Conservation (phyloP, 2,888 invertebrate species). For the Stenolophus ochropezus region DNA sequence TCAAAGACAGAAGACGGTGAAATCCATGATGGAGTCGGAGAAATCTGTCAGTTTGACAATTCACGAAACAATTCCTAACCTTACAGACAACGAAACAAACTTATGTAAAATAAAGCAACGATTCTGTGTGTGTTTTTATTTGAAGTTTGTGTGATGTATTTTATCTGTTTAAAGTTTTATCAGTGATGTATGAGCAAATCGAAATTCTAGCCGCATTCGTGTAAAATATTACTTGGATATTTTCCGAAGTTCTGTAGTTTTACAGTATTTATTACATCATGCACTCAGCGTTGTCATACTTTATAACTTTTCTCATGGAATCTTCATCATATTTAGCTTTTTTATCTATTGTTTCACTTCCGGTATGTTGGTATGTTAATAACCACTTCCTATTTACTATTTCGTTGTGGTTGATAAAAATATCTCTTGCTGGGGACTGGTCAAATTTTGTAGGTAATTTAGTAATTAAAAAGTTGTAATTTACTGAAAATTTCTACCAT, state of each 20-base stretch:
- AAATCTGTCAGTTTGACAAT: too few species aligned
- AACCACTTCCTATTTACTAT: neutral
- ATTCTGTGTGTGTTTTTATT: neutral
- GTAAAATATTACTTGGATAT: neutral
- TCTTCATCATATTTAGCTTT: neutral
- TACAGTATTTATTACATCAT: neutral
- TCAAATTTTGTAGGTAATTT: too few species aligned
- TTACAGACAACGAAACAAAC: too few species aligned
- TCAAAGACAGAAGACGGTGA: too few species aligned
- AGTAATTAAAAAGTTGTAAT: conserved; percentile 9
- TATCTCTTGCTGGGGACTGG: neutral
- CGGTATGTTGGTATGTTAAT: neutral
- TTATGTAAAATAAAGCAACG: neutral
- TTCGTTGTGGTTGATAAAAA: neutral
- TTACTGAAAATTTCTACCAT: neutral
- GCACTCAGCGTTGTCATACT: neutral
- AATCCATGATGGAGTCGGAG: too few species aligned
- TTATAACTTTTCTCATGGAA: neutral
- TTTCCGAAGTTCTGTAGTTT: neutral
- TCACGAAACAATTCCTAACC: too few species aligned
- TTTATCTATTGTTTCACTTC: neutral
- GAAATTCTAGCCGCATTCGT: neutral
- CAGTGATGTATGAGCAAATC: neutral
- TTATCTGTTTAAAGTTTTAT: neutral
- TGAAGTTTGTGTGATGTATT: neutral